Evolutionary conservation across 2,888 invertebrate species (phyloP), one percentile per base, ranked within the genome.

Genomic region (Leptodirus hochenwartii): DNA sequence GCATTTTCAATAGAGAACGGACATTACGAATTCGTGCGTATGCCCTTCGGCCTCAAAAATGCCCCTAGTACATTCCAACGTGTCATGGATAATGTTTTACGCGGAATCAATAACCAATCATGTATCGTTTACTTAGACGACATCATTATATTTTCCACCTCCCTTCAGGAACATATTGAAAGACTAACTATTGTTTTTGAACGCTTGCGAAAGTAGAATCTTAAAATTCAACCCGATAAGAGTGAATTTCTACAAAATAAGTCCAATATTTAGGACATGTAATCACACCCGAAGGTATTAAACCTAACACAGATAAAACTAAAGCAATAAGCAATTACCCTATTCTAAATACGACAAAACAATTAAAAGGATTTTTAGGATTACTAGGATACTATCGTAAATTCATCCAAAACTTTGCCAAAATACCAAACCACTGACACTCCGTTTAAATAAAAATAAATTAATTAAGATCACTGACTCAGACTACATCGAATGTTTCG

Each of bases 41-140:
- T 48, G 43, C 42, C 41, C 1, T 43, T 46, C 29, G 45, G 43
- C 1, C 25, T 47, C 22, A 44, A 42, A 30, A 43, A 42, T 20
- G 42, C 44, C 3, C 44, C 43, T 2, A 25, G 31, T 9, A 45
- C 42, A 2, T 42, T 44, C 24, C 43, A 41, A 26, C 22, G 41
- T 9, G 32, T 41, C 1, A 45, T 42, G 44, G 38, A 41, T 22
- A 29, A 29, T 27, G 32, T 43, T 9, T 23, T 44, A 6, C 5
- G 29, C n/a, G 41, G 33, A 2, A 15, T 41, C 2, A 31, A 33
- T 27, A 33, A 24, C 5, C 28, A 35, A 24, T 34, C 36, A 15
- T 35, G 41, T 9, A 33, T 38, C 4, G 37, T 42, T 3, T 44
- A 42, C 23, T 17, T 43, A 14, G 44, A 44, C 27, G 41, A 41